Evolutionary conservation across 2,797 vertebrate genomes (phyloP), one percentile per base, ranked within the genome.

Genomic region (Mastacembelus armatus): DNA sequence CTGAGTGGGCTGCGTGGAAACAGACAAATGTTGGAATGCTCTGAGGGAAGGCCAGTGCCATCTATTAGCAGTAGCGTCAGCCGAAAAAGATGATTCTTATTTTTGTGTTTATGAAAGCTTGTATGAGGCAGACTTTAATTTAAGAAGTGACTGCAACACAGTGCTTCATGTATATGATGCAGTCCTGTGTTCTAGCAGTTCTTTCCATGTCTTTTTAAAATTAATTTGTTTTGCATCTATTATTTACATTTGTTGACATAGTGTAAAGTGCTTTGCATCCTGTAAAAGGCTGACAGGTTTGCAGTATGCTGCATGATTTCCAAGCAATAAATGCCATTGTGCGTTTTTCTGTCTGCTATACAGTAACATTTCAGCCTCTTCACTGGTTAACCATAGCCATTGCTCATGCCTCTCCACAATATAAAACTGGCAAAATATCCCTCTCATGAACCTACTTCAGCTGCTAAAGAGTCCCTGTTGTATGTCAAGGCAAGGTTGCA

Each of bases 391-490:
- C 42, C 42, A 51, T 39, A 30, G 10, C 38, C 7, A 2, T 45
- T n/a, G 18, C 33, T 78, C 16, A 6, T 44, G 27, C n/a, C 7
- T 65, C 7, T 50, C 51, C n/a, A 30, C 3, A 21, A 19, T 36
- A 61, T 52, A 61, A 39, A 67, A 55, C 2, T 57, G 7, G 36
- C 29, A 54, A 52, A 67, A 84, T 72, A 51, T 22, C 58, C 26
- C 42, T 33, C 64, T 44, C 35, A 30, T 52, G 36, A 29, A 36
- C 16, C 40, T 33, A 14, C 38, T 65, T 71, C 33, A 57, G 66
- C 35, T 49, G 15, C 57, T 80, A n/a, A 22, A 30, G 38, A 74
- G 66, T 10, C 15, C 29, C 26, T 55, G 14, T 62, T 63, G 75
- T 18, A 48, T 18, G 19, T 45, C 54, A 66, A 33, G 45, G 11